A percentile compares a stretch with the other conserved stretches of the same genome.
phyloP scores from a whole-genome alignment of 2,113 vertebrate species.

The Polypterus senegalus region DNA sequence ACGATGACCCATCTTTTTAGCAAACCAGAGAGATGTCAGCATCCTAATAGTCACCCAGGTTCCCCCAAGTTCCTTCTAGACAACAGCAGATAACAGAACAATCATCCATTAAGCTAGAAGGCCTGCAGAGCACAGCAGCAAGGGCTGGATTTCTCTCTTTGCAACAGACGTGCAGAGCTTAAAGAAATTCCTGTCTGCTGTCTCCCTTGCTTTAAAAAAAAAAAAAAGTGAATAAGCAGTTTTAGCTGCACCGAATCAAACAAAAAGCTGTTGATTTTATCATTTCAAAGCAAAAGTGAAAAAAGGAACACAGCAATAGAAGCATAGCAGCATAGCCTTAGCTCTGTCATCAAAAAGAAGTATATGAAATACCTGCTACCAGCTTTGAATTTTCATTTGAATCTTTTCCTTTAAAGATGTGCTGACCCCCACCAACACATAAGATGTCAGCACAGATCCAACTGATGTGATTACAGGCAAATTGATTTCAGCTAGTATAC shows the following conservation, averaged over 20 bases:
- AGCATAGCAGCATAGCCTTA: too few species aligned
- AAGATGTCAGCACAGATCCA: neutral
- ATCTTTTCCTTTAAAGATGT: neutral
- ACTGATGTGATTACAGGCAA: constrained; percentile 16
- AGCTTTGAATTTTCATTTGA: neutral
- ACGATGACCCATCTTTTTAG: constrained; percentile 63
- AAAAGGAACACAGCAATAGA: too few species aligned
- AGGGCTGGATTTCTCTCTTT: neutral
- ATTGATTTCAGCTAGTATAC: constrained; percentile 13
- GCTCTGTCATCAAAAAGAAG: too few species aligned
- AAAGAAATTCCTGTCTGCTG: neutral
- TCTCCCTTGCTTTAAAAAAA: too few species aligned
- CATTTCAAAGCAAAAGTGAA: too few species aligned
- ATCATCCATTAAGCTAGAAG: neutral
- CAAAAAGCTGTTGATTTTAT: too few species aligned
- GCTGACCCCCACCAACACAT: too few species aligned
- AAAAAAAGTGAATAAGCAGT: too few species aligned
- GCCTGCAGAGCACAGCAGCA: neutral
- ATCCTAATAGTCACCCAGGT: constrained; percentile 32
- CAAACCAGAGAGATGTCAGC: constrained; percentile 62
- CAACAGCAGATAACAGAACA: constrained; percentile 7
- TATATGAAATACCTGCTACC: too few species aligned
- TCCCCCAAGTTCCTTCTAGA: constrained; percentile 20
- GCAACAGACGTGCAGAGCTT: neutral
- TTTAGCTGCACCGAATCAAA: too few species aligned